Base-by-base conservation (phyloP, 2,113 vertebrate species). In the Misgurnus anguillicaudatus region DNA sequence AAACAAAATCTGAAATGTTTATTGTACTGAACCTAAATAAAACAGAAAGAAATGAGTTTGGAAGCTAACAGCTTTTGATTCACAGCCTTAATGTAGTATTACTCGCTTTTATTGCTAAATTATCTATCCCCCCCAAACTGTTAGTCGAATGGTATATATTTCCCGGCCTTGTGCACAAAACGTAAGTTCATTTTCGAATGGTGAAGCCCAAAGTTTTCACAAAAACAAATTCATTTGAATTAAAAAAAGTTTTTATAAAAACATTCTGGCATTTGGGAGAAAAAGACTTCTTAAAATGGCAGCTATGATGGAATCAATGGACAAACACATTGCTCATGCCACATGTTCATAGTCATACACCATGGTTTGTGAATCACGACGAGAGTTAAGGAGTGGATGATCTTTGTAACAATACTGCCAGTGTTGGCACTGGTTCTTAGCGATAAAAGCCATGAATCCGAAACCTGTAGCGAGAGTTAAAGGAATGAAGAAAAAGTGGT, bases 1-100 rank as follows among this genome's bases (percentile, higher is more conserved):
- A 10, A 42, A 65, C 60, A 71, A 76, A 58, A 57, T 57, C 4
- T 75, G 55, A 78, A 78, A 82, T 53, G 55, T 75, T 75, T 62
- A 73, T 19, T 47, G 19, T 6, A 42, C 42, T 45, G 42, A 9
- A 10, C 5, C 3, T 8, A 45, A 45, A 45, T 45, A 4, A 45
- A 45, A 45, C 6, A 45, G 0, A 45, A 11, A 58, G 17, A 57
- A 57, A 71, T 13, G 17, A 31, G 36, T 31, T 24, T 60, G 57
- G 39, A 74, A 62, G 39, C 57, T 17, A 57, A 57, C 45, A 51
- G 9, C 24, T 42, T 58, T 21, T 6, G 38, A 38, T 72, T 73
- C 70, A 73, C 53, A 72, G 53, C n/a, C 69, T 72, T 17, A 55
- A 70, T n/a, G 53, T 16, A 38, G 53, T 41, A 41, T 14, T 9